Evolutionary conservation across 2,797 vertebrate species (phyloP).

Genomic region (Apogon hyalosoma): DNA sequence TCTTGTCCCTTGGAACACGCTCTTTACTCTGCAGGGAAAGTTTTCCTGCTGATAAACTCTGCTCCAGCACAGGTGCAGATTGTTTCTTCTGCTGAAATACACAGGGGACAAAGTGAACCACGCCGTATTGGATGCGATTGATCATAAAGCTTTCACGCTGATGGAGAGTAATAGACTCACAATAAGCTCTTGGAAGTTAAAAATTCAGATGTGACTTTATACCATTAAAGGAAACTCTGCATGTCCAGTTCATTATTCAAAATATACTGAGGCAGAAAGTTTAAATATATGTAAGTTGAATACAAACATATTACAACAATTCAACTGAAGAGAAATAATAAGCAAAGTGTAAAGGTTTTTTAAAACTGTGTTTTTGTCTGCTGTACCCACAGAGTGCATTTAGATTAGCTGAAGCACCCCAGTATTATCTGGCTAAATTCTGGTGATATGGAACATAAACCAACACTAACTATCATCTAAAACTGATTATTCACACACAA

Average conservation of each 20-base stretch:
- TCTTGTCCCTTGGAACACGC: constrained; percentile 63
- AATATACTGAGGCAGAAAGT: background rate
- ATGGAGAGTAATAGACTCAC: constrained; percentile 31
- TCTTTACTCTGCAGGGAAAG: constrained; percentile 60
- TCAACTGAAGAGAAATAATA: constrained; percentile 7
- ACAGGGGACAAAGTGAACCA: constrained; percentile 47
- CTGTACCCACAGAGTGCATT: too few species aligned
- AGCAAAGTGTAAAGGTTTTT: background rate
- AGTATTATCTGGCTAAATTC: too few species aligned
- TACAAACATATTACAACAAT: background rate
- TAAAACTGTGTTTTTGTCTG: background rate
- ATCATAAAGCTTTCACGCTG: constrained; percentile 55
- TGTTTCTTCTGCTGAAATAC: constrained; percentile 80
- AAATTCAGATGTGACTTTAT: constrained; percentile 29
- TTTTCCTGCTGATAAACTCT: constrained; percentile 56
- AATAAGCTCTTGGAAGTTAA: constrained; percentile 20
- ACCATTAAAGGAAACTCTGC: constrained; percentile 9
- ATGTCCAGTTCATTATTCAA: background rate
- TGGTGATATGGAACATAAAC: too few species aligned
- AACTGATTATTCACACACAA: too few species aligned
- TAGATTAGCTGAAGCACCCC: too few species aligned
- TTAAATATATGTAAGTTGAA: background rate
- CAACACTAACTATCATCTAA: too few species aligned
- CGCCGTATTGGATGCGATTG: constrained; percentile 48
- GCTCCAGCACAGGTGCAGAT: constrained; percentile 69